Percentiles rank a stretch among this genome's conserved stretches.
Conservation (phyloP, 2,888 invertebrate species). For the Coenonympha arcania region DNA sequence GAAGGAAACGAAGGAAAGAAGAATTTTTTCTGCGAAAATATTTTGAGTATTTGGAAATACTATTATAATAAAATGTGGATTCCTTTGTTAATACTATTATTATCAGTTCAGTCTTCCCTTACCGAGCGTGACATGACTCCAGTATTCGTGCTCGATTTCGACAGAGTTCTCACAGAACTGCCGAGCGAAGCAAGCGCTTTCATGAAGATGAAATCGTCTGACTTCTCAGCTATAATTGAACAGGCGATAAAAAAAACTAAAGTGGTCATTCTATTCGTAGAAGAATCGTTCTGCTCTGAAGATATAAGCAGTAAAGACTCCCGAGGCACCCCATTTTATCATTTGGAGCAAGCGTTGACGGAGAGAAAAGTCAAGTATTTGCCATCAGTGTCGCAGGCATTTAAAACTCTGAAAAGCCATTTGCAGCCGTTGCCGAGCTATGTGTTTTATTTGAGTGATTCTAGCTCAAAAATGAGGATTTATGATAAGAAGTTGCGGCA, state of each 20-base stretch:
- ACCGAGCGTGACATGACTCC: constrained; percentile 38
- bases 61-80: constrained; percentile 20
- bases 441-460: constrained; percentile 33
- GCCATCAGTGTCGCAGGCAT: constrained; percentile 45
- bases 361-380: constrained; percentile 42
- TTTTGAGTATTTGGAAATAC: too few relatives aligned
- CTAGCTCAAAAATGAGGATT: constrained; percentile 33
- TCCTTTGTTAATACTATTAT: constrained; percentile 9
- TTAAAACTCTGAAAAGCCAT: constrained; percentile 32
- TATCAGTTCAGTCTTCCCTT: constrained; percentile 12
- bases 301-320: constrained; percentile 45
- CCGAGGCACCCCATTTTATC: constrained; percentile 40
- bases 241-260: constrained; percentile 35
- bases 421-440: constrained; percentile 36
- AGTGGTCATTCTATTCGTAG: constrained; percentile 45
- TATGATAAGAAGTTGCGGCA: constrained; percentile 36
- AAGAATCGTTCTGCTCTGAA: constrained; percentile 46
- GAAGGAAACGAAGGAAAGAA: too few relatives aligned
- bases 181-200: constrained; percentile 42
- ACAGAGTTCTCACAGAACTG: constrained; percentile 31
- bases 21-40: too few relatives aligned
- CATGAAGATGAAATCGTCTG: constrained; percentile 28
- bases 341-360: constrained; percentile 36
- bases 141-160: constrained; percentile 45
- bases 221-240: constrained; percentile 39